Conservation (phyloP, 2,797 vertebrate genomes). For the Oryzias dopingdopingensis region DNA sequence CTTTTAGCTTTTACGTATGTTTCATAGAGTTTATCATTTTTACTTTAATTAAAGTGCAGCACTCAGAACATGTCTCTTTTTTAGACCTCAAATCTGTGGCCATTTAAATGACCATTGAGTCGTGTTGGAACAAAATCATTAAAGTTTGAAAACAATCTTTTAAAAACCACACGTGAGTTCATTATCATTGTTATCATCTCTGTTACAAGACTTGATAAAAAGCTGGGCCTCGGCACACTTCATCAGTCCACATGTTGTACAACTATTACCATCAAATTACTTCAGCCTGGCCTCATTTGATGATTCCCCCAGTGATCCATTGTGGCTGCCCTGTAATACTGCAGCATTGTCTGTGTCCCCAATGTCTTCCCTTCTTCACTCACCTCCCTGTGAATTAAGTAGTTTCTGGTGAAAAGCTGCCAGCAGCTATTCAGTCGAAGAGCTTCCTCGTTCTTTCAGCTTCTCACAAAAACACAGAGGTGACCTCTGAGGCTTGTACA, state of each 20-base stretch:
- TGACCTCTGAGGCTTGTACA: slow-evolving; percentile 41
- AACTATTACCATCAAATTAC: slow-evolving; percentile 36
- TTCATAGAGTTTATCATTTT: not conserved
- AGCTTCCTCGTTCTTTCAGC: slow-evolving; percentile 27
- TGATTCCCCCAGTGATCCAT: slow-evolving; percentile 28
- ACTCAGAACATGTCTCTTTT: not conserved
- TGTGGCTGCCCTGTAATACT: slow-evolving; percentile 33
- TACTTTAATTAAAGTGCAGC: not conserved
- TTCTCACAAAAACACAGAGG: slow-evolving; percentile 51
- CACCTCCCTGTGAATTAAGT: slow-evolving; percentile 55
- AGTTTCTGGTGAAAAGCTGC: slow-evolving; percentile 54
- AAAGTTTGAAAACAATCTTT: not conserved
- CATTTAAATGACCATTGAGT: not conserved
- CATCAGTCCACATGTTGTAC: slow-evolving; percentile 34
- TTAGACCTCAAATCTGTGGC: not conserved
- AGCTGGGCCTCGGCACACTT: slow-evolving; percentile 23
- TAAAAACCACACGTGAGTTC: slow-evolving; percentile 5
- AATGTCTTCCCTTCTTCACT: slow-evolving; percentile 36
- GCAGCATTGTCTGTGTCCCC: slow-evolving; percentile 35
- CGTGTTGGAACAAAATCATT: not conserved
- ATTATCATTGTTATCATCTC: slow-evolving; percentile 22
- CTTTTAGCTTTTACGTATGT: too few species aligned
- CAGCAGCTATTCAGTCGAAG: slow-evolving; percentile 36
- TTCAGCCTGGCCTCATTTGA: slow-evolving; percentile 34
- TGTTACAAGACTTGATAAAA: slow-evolving; percentile 26